Evolutionary conservation across 2,888 invertebrate genomes (phyloP), one percentile per base, ranked within the genome.

Genomic region (Bhutanitis thaidina): DNA sequence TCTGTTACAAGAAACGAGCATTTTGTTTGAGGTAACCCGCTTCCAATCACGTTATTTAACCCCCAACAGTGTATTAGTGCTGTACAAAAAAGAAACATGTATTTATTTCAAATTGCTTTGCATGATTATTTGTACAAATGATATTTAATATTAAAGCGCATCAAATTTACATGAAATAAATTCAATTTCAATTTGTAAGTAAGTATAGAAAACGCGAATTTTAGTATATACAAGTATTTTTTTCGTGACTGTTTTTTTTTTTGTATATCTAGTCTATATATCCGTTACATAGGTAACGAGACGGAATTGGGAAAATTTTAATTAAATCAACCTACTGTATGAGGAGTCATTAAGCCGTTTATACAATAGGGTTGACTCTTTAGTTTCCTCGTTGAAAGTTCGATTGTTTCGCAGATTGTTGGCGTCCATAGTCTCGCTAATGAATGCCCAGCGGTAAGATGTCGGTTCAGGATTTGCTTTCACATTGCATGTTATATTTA

Each of bases 31-130:
- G 67, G 56, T 13, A 71, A 53, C 0, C 62, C 69, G 44, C 64
- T 68, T 2, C 64, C 64, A 0, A 66, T 60, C 44, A 88, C 76
- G 1, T 74, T 74, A 60, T 88, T 89, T 14, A 78, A 43, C 1
- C 84, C 88, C 87, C 85, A 86, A 58, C 89, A 89, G 52, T 82
- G 80, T 59, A 89, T 71, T 5, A 69, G 49, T 10, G 67, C 72
- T 73, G 57, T 7, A 52, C 16, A n/a, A 9, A 8, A 25, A 37
- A 27, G 15, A 53, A 45, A 30, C 8, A 30, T 3, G 3, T 5
- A 20, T 5, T 20, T 20, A 20, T 20, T 20, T 20, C n/a, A n/a
- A n/a, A n/a, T n/a, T n/a, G 2, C 20, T 5, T 20, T 20, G 2
- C 2, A 5, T 20, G 5, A 20, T 20, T 20, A 20, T 20, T 20